Evolutionary conservation across 2,888 invertebrate genomes (phyloP).

Genomic region (Scrobipalpa atriplicella): DNA sequence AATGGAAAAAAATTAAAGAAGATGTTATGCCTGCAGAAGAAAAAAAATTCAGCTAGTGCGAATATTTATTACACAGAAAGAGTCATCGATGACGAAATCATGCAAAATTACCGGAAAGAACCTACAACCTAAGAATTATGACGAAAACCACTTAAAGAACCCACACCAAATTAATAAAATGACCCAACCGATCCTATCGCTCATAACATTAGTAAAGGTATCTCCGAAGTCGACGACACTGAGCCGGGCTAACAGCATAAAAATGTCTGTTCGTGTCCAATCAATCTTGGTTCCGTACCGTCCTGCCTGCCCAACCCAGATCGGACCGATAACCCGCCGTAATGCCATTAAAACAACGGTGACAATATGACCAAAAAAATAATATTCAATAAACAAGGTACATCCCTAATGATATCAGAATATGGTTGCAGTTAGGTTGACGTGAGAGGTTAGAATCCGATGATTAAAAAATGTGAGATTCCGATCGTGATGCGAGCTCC

Average conservation of each 20-base stretch:
- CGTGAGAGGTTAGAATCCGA: constrained; percentile 60
- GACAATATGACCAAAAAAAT: constrained; percentile 80
- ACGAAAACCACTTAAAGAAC: not conserved
- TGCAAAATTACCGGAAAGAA: not conserved
- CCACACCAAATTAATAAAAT: constrained; percentile 21
- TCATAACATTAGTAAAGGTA: constrained; percentile 23
- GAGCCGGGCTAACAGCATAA: constrained; percentile 65
- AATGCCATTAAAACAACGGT: constrained; percentile 83
- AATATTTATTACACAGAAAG: no score
- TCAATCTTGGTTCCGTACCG: constrained; percentile 77
- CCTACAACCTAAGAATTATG: not conserved
- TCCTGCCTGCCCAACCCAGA: constrained; percentile 60
- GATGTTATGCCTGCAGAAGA: no score
- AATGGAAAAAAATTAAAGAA: no score
- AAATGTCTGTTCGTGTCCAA: constrained; percentile 75
- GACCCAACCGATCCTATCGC: constrained; percentile 15
- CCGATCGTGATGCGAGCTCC: constrained; percentile 80
- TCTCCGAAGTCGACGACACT: constrained; percentile 69
- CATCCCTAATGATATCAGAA: constrained; percentile 47
- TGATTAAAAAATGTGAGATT: constrained; percentile 82
- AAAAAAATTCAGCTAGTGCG: no score
- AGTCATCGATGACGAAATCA: not conserved
- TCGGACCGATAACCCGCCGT: constrained; percentile 81
- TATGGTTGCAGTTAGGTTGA: constrained; percentile 60
- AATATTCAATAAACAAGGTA: constrained; percentile 69